Conservation (phyloP, 2,113 vertebrate genomes). For the Corythornis cristatus region DNA sequence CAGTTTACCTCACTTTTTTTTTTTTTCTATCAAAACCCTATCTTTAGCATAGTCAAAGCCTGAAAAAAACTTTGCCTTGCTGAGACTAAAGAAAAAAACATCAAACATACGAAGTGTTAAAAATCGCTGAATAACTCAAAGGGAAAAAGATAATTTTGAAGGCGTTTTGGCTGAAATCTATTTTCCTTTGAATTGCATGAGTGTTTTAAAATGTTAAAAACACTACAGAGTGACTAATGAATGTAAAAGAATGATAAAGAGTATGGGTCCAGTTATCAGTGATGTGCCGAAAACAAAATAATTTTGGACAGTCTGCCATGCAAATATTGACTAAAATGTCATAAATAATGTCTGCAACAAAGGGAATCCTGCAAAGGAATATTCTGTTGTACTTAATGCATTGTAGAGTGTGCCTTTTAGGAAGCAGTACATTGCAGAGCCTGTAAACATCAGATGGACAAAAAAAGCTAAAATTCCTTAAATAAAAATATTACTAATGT, state of each 20-base stretch:
- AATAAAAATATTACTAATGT: neutral
- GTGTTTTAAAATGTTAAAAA: constrained; percentile 75
- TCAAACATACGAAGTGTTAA: constrained; percentile 69
- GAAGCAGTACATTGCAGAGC: neutral
- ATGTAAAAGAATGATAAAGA: constrained; percentile 68
- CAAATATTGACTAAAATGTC: constrained; percentile 69
- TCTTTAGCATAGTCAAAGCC: constrained; percentile 60
- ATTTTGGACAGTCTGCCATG: constrained; percentile 55
- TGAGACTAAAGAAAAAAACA: constrained; percentile 69
- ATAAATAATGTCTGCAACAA: constrained; percentile 65
- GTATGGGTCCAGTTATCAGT: constrained; percentile 47
- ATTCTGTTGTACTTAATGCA: constrained; percentile 53
- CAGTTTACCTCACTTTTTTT: constrained; percentile 35
- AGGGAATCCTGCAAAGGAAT: constrained; percentile 63
- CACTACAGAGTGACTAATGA: constrained; percentile 67
- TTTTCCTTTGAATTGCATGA: constrained; percentile 72
- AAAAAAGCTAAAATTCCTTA: neutral
- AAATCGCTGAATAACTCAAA: constrained; percentile 74
- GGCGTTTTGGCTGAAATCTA: constrained; percentile 64
- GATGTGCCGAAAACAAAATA: constrained; percentile 62
- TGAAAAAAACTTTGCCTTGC: constrained; percentile 58
- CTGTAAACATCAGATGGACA: neutral
- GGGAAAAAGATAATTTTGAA: constrained; percentile 67
- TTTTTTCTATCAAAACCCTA: constrained; percentile 27
- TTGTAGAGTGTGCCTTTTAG: constrained; percentile 25